Evolutionary conservation across 2,888 invertebrate genomes (phyloP).

Genomic region (Anoplius nigerrimus): DNA sequence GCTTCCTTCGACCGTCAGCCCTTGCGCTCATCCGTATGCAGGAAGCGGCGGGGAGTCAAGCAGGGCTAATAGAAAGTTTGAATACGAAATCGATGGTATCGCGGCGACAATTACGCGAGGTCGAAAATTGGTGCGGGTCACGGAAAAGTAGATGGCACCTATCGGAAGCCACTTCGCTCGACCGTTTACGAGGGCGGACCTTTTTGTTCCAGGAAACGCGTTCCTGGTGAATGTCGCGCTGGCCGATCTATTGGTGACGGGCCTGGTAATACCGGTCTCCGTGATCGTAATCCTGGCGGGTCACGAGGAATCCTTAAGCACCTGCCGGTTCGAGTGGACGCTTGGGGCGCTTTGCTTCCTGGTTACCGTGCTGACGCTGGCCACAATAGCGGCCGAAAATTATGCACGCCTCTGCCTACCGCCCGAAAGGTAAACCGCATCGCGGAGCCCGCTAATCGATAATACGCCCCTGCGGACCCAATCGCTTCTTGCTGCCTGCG

Average conservation of each 20-base stretch:
- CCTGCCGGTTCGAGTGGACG: slow-evolving; percentile 83
- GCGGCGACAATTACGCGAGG: too few relatives aligned
- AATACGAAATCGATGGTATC: too few relatives aligned
- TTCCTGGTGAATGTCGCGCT: slow-evolving; percentile 84
- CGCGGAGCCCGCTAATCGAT: background rate
- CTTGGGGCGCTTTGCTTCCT: slow-evolving; percentile 82
- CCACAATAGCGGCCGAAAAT: slow-evolving; percentile 82
- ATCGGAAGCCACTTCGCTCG: slow-evolving; percentile 19
- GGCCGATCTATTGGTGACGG: slow-evolving; percentile 83
- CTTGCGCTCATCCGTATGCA: too few relatives aligned
- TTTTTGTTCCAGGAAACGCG: slow-evolving; percentile 78
- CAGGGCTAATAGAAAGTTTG: too few relatives aligned
- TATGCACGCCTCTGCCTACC: slow-evolving; percentile 80
- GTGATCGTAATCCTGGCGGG: slow-evolving; percentile 84
- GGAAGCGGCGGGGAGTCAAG: too few relatives aligned
- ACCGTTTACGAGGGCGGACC: slow-evolving; percentile 22
- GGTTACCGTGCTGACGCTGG: slow-evolving; percentile 80
- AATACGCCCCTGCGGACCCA: background rate
- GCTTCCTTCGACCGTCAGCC: too few relatives aligned
- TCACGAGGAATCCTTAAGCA: slow-evolving; percentile 76
- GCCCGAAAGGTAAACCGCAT: slow-evolving; percentile 71
- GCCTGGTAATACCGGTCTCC: slow-evolving; percentile 82
- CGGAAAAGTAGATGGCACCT: background rate
- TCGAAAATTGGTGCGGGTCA: too few relatives aligned
- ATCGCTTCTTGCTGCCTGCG: background rate